A percentile compares a stretch with the other conserved stretches of the same genome.
Conservation (phyloP, 64 coral and sea anemone genomes). For the Actinia tenebrosa region DNA sequence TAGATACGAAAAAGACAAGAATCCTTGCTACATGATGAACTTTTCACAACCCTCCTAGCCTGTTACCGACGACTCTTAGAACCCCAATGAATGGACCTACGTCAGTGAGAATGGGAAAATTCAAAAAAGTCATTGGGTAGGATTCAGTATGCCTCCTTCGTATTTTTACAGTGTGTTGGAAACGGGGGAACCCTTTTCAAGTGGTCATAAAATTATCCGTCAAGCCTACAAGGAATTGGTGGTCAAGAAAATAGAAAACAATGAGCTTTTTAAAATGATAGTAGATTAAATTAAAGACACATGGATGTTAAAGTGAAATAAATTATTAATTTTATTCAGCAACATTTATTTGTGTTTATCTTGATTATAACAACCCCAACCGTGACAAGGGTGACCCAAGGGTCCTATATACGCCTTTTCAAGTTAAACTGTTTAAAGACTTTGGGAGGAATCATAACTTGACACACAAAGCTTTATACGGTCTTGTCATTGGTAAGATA, state of each 20-base stretch:
- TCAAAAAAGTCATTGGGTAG: too few relatives aligned
- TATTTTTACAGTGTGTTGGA: neutral
- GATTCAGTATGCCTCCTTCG: too few relatives aligned
- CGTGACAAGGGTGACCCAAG: neutral
- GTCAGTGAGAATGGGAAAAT: too few relatives aligned
- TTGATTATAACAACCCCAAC: slow-evolving; percentile 10
- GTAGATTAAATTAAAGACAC: neutral
- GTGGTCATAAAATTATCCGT: neutral
- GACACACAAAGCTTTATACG: neutral
- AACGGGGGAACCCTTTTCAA: too few relatives aligned
- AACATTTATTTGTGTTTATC: neutral
- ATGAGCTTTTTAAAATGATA: neutral
- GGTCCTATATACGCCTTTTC: slow-evolving; percentile 2
- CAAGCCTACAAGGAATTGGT: slow-evolving; percentile 14
- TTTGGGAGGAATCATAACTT: slow-evolving; percentile 6
- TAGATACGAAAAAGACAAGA: too few relatives aligned
- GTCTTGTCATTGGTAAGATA: slow-evolving; percentile 2
- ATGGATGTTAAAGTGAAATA: too few relatives aligned
- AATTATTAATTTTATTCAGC: too few relatives aligned
- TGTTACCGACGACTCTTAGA: too few relatives aligned
- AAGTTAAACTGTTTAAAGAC: neutral
- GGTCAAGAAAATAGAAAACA: neutral
- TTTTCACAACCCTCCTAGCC: too few relatives aligned
- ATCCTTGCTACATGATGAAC: too few relatives aligned
- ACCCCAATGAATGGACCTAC: too few relatives aligned